Percentiles rank a stretch among this genome's conserved stretches.
phyloP scores from a whole-genome alignment of 2,113 vertebrate genomes.

The Pseudopipra pipra region DNA sequence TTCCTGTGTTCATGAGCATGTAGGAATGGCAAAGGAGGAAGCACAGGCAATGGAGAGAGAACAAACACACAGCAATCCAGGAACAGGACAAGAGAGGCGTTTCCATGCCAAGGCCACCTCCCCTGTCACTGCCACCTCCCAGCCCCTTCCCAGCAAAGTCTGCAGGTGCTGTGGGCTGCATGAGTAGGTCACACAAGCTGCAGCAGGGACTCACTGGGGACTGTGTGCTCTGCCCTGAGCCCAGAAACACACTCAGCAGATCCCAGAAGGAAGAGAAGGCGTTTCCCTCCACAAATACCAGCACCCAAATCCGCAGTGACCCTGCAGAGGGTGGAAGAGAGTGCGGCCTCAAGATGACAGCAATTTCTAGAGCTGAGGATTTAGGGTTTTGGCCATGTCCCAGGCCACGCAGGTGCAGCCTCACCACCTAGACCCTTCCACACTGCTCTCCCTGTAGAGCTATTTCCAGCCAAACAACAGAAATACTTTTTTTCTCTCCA shows the following conservation, averaged over 20 bases:
- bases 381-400: not conserved
- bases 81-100: not conserved
- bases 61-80: not conserved
- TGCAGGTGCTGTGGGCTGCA: not conserved
- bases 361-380: not conserved
- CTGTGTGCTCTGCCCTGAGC: rapidly evolving
- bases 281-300: not conserved
- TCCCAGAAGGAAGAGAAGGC: not conserved
- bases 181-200: too few relatives aligned
- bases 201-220: rapidly evolving
- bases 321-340: not conserved
- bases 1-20: not conserved
- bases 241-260: not conserved
- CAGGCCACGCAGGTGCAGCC: not conserved
- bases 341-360: rapidly evolving
- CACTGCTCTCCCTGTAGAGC: not conserved
- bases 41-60: not conserved
- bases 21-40: not conserved
- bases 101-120: not conserved
- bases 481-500: not conserved
- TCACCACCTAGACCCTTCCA: not conserved
- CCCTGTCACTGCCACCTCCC: not conserved
- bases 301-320: not conserved
- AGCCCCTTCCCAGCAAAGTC: not conserved
- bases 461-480: not conserved